These are phyloP conservation scores for cattle (Bos taurus) DNA, from an alignment of 2,113 vertebrate species.

Conservation along the genomic window ARS-UCD2.0 NC_037343.1:57942501-57943000, in stretches of 20 bases:
- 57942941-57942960: conserved; percentile 76
- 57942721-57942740: background rate
- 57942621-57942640: background rate
- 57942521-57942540: background rate
- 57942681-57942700: background rate
- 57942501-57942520: background rate
- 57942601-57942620: background rate
- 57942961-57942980: conserved; percentile 81
- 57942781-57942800: conserved; percentile 70
- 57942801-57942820: conserved; percentile 33
- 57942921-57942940: conserved; percentile 79
- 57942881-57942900: conserved; percentile 79
- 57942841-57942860: conserved; percentile 78
- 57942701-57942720: background rate
- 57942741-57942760: background rate
- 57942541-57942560: background rate
- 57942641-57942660: background rate
- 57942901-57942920: conserved; percentile 83
- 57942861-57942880: conserved; percentile 80
- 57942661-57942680: background rate
- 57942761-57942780: background rate
- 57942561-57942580: background rate
- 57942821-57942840: conserved; percentile 77
- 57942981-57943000: background rate
- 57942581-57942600: background rate